phyloP scores from a whole-genome alignment of 2,113 vertebrate species.

The Apistogramma diplotaenia region DNA sequence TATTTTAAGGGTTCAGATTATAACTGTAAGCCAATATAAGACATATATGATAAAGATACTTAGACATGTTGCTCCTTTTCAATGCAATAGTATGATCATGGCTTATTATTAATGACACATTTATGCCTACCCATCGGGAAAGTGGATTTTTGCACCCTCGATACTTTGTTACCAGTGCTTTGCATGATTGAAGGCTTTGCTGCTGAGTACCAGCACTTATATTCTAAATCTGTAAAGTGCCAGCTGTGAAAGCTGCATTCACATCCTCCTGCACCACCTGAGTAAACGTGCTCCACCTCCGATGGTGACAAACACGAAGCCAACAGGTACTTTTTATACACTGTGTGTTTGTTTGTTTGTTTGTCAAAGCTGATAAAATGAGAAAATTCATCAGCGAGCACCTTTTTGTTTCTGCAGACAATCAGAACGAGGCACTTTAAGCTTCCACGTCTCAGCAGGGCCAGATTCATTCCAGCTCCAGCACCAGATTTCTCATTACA shows the following conservation, averaged over 20 bases:
- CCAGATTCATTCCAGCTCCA: neutral
- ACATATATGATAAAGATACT: neutral
- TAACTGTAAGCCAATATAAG: neutral
- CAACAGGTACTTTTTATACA: neutral
- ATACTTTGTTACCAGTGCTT: neutral
- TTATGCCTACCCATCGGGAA: neutral
- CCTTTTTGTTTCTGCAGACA: neutral
- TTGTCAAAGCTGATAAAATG: neutral
- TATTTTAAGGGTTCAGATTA: neutral
- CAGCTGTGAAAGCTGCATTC: neutral
- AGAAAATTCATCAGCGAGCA: neutral
- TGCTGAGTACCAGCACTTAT: neutral
- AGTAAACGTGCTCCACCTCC: neutral
- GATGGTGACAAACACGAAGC: neutral
- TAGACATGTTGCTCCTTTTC: no score
- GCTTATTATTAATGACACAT: neutral
- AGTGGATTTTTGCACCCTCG: neutral
- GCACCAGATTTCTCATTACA: neutral
- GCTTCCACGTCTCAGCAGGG: neutral
- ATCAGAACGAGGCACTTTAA: neutral
- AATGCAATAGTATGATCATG: neutral
- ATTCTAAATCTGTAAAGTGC: neutral
- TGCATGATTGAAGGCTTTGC: neutral
- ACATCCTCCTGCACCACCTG: neutral
- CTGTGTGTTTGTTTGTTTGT: neutral